Evolutionary conservation across 2,888 invertebrate genomes (phyloP).

Genomic region (Ligdia adustata): DNA sequence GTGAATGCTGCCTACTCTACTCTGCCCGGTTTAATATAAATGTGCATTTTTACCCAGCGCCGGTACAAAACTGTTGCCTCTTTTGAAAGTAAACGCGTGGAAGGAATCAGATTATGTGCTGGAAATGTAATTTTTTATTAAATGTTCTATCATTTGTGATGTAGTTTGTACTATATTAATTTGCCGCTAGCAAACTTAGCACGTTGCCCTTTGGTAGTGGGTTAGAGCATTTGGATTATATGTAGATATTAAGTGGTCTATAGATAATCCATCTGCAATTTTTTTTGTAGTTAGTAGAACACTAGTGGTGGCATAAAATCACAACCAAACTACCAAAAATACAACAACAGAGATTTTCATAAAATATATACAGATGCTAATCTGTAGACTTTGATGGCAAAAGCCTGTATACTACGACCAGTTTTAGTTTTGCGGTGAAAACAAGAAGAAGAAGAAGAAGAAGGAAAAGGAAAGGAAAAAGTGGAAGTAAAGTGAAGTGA

Average conservation of each 20-base stretch:
- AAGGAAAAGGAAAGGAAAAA: too few relatives aligned
- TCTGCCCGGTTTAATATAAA: conserved; percentile 76
- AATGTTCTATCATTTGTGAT: conserved; percentile 33
- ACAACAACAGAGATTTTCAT: too few relatives aligned
- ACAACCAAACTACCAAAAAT: too few relatives aligned
- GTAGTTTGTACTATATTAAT: background rate
- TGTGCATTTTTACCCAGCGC: conserved; percentile 67
- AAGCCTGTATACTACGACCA: too few relatives aligned
- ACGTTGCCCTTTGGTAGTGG: background rate
- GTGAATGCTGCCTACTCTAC: conserved; percentile 68
- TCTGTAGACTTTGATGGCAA: too few relatives aligned
- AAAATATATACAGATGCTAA: too few relatives aligned
- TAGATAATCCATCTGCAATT: background rate
- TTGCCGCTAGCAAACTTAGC: background rate
- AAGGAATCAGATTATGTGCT: conserved; percentile 75
- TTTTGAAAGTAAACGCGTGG: conserved; percentile 76
- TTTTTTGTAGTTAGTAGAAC: too few relatives aligned
- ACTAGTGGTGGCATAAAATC: too few relatives aligned
- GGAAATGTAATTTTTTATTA: conserved; percentile 54
- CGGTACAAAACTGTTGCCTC: conserved; percentile 74
- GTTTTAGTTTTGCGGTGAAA: too few relatives aligned
- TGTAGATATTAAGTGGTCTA: background rate
- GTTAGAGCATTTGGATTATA: too few relatives aligned
- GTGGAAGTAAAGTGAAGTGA: too few relatives aligned
- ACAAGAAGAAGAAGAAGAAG: too few relatives aligned